Evolutionary conservation across 2,888 invertebrate species (phyloP).

Genomic region (Venusia cambrica): DNA sequence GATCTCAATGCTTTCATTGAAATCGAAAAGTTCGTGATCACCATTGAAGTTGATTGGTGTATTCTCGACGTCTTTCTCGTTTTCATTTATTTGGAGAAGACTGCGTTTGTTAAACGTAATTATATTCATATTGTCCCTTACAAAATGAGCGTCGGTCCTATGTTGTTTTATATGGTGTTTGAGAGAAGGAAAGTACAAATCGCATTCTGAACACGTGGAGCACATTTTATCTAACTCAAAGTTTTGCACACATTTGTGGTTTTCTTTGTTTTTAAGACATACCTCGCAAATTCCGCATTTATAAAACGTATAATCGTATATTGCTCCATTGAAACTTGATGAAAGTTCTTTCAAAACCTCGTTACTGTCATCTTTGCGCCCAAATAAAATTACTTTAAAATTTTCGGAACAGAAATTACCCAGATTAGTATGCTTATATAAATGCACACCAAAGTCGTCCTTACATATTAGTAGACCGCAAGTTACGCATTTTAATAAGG

Average conservation of each 20-base stretch:
- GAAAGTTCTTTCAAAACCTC: conserved; percentile 5
- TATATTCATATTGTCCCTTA: conserved; percentile 45
- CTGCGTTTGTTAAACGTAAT: conserved; percentile 33
- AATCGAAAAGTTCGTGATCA: no score
- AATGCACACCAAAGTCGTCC: conserved; percentile 43
- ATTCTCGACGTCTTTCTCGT: no score
- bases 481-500: conserved; percentile 43
- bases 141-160: conserved; percentile 44
- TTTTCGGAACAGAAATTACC: conserved; percentile 41
- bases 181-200: conserved; percentile 44
- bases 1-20: no score
- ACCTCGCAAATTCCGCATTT: conserved; percentile 51
- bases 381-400: conserved; percentile 56
- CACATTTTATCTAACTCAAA: conserved; percentile 36
- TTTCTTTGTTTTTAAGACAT: conserved; percentile 38
- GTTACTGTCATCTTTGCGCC: conserved; percentile 25
- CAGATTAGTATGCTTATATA: conserved; percentile 45
- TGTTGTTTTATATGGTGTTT: conserved; percentile 48
- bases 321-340: conserved; percentile 43
- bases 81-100: not conserved
- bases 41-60: no score
- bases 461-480: conserved; percentile 48
- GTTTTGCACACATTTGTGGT: conserved; percentile 42
- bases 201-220: conserved; percentile 48
- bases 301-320: conserved; percentile 54